Conservation (phyloP, 1,140 invertebrate species). For the Coelopa frigida region DNA sequence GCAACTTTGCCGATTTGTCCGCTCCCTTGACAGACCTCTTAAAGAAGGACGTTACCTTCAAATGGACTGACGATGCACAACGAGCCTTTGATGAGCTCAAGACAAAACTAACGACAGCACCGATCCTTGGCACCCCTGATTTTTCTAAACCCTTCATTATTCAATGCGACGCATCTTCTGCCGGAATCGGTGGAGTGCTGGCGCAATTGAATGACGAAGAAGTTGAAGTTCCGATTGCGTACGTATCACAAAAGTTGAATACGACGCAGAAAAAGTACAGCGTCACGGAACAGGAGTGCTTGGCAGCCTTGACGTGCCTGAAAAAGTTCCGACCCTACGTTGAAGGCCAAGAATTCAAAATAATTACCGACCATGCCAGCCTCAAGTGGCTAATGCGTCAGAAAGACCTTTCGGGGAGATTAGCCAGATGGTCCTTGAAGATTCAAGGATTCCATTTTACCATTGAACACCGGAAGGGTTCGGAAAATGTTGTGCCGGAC, state of each 20-base stretch:
- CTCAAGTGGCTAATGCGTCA: slow-evolving; percentile 23
- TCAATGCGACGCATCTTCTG: slow-evolving; percentile 12
- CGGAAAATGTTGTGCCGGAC: slow-evolving; percentile 33
- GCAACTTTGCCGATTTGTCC: slow-evolving; percentile 27
- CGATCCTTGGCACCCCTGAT: slow-evolving; percentile 22
- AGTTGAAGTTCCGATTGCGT: slow-evolving; percentile 14
- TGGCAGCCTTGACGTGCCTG: slow-evolving; percentile 43
- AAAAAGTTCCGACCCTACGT: slow-evolving; percentile 45
- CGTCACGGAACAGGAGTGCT: slow-evolving; percentile 43
- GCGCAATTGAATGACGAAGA: slow-evolving; percentile 29
- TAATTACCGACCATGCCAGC: slow-evolving; percentile 33
- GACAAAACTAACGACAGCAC: slow-evolving; percentile 11
- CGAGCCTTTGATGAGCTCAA: slow-evolving; percentile 18
- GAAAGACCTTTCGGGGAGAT: slow-evolving; percentile 22
- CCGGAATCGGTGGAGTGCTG: slow-evolving; percentile 19
- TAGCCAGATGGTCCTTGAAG: slow-evolving; percentile 32
- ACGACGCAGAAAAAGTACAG: slow-evolving; percentile 15
- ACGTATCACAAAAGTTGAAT: slow-evolving; percentile 13
- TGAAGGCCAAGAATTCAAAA: slow-evolving; percentile 34
- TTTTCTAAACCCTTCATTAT: slow-evolving; percentile 16
- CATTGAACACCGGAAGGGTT: slow-evolving; percentile 42
- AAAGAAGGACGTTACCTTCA: slow-evolving; percentile 6
- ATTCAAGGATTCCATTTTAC: slow-evolving; percentile 23
- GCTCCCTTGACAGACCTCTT: slow-evolving; percentile 22
- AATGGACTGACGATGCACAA: slow-evolving; percentile 1